Evolutionary conservation across 2,888 invertebrate species (phyloP).

Genomic region (Cheilosia soror): DNA sequence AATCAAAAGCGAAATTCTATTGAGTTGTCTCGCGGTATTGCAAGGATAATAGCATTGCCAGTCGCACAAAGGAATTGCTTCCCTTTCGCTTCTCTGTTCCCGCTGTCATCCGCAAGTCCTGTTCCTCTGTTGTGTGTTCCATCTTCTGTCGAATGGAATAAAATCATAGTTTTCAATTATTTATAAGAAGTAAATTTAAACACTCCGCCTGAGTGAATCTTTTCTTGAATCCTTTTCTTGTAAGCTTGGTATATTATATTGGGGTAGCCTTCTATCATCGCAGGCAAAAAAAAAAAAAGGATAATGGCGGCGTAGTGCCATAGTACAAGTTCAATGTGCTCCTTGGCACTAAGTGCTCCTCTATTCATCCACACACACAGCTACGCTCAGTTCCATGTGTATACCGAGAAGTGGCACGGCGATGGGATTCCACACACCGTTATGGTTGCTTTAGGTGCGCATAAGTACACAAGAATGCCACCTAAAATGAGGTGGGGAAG

Average conservation of each 20-base stretch:
- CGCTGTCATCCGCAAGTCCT: neutral
- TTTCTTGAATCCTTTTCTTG: slow-evolving; percentile 55
- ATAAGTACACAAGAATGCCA: slow-evolving; percentile 49
- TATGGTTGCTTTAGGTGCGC: slow-evolving; percentile 61
- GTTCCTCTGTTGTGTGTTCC: neutral
- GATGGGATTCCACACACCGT: slow-evolving; percentile 54
- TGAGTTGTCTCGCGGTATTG: slow-evolving; percentile 59
- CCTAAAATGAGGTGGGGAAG: neutral
- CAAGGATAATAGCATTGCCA: slow-evolving; percentile 56
- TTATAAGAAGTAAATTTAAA: slow-evolving; percentile 72
- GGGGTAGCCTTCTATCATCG: slow-evolving; percentile 34
- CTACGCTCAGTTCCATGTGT: slow-evolving; percentile 42
- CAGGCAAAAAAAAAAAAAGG: slow-evolving; percentile 46
- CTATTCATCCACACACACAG: neutral
- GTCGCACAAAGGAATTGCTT: neutral
- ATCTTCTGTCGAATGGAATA: slow-evolving; percentile 48
- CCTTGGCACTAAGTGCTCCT: slow-evolving; percentile 58
- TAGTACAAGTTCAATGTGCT: slow-evolving; percentile 71
- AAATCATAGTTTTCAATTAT: slow-evolving; percentile 75
- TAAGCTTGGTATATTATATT: slow-evolving; percentile 7
- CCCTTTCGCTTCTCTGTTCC: neutral
- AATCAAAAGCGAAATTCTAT: slow-evolving; percentile 63
- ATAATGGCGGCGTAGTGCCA: slow-evolving; percentile 54
- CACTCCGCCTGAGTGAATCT: slow-evolving; percentile 59
- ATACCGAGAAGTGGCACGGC: slow-evolving; percentile 22